Conservation (phyloP, 2,888 invertebrate species). For the Ischnura elegans region DNA sequence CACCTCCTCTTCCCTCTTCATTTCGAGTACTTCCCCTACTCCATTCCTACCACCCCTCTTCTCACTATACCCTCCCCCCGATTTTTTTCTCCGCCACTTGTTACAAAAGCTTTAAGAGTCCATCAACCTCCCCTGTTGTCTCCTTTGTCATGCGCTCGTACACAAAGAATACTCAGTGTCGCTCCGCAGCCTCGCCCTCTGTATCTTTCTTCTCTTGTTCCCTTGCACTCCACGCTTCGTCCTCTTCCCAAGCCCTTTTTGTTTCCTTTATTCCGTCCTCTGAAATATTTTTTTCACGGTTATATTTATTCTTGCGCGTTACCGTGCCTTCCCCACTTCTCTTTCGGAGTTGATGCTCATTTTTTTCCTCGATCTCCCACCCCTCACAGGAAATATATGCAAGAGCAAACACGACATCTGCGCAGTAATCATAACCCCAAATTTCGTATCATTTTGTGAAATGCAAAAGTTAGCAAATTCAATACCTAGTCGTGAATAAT, state of each 20-base stretch:
- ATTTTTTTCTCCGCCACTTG: conserved; percentile 51
- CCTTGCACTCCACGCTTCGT: not conserved
- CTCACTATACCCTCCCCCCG: not conserved
- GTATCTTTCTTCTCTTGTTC: not conserved
- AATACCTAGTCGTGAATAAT: too few species aligned
- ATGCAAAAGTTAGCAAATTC: too few species aligned
- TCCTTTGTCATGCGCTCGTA: conserved; percentile 58
- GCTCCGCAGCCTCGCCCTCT: not conserved
- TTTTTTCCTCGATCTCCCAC: too few species aligned
- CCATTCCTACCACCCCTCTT: not conserved
- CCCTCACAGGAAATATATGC: too few species aligned
- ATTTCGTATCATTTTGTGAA: too few species aligned
- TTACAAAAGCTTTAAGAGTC: conserved; percentile 65
- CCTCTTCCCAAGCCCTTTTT: not conserved
- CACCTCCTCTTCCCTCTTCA: not conserved
- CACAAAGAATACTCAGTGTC: conserved; percentile 65
- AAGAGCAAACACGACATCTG: too few species aligned
- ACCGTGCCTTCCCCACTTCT: not conserved
- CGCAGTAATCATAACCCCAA: too few species aligned
- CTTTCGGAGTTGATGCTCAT: too few species aligned
- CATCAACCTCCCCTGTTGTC: conserved; percentile 57
- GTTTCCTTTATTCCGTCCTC: not conserved
- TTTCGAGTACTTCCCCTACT: too few species aligned
- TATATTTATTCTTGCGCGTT: not conserved
- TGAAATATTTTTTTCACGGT: not conserved